Conservation (phyloP, 2,888 invertebrate species). For the Lymantria monacha region DNA sequence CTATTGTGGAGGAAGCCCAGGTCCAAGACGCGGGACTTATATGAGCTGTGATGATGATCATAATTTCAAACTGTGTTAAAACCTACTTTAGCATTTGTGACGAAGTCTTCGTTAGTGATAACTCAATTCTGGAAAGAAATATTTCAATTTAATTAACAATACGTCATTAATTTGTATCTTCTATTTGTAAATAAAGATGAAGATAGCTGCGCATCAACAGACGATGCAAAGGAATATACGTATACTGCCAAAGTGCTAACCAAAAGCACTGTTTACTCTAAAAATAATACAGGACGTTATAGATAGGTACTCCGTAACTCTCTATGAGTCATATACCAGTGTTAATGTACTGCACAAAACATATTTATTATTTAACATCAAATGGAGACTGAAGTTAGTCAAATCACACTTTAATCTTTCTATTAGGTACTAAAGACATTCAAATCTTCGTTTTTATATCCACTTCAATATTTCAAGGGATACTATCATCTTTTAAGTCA, state of each 20-base stretch:
- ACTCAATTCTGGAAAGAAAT: too few species aligned
- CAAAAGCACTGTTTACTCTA: conserved; percentile 29
- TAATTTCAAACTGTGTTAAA: too few species aligned
- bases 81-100: too few species aligned
- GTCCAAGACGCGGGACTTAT: too few species aligned
- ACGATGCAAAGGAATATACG: neutral
- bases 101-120: too few species aligned
- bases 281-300: conserved; percentile 35
- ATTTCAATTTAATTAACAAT: too few species aligned
- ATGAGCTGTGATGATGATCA: too few species aligned
- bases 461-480: too few species aligned
- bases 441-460: too few species aligned
- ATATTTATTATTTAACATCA: conserved; percentile 7
- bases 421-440: conserved; percentile 10
- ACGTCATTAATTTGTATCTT: too few species aligned
- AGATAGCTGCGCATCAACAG: neutral
- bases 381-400: conserved; percentile 20
- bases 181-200: neutral
- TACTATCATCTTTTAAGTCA: too few species aligned
- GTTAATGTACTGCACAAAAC: conserved; percentile 40
- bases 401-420: neutral
- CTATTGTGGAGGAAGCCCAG: too few species aligned
- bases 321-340: conserved; percentile 42
- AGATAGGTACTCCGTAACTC: conserved; percentile 28
- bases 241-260: neutral